Base-by-base conservation (phyloP, 1,140 invertebrate species). In the Lepidurus arcticus region DNA sequence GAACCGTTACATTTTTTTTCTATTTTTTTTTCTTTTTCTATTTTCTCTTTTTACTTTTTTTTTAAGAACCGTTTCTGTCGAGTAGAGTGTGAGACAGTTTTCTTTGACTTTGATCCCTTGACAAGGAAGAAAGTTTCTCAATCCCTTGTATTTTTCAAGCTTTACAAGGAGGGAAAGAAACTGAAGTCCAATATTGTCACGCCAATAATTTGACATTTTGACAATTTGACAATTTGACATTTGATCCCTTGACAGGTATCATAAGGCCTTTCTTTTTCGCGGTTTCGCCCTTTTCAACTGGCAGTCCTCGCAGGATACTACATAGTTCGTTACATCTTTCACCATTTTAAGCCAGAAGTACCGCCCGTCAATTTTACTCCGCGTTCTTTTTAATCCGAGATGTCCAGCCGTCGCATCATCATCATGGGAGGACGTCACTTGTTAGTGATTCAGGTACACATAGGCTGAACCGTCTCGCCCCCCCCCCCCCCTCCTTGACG, bases 331-430 rank as follows among this genome's bases (percentile, higher is more conserved):
- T 10, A 79, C 73, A 13, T 78, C 73, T 6, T 44, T 42, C 45
- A 21, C n/a, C 80, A 80, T 80, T 8, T 45, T 75, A 16, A 65
- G 42, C 43, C 73, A 79, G 44, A 75, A 80, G 4, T 34, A 74
- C 42, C 73, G 73, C 26, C 21, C 21, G 42, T 7, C 3, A n/a
- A 74, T 74, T 74, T 74, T 74, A 7, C 7, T n/a, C 24, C 24
- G 1, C 24, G 24, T 24, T 24, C 24, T 24, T 24, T 24, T 24
- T 24, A 24, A 1, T 24, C 5, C 73, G 7, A 74, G 11, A 74
- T 74, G 73, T 42, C 73, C 73, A 8, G 73, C 26, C 0, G 42
- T 7, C 0, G 42, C 26, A 42, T 74, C 73, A 74, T 74, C 73
- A 16, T 74, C n/a, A n/a, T n/a, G n/a, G n/a, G n/a, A n/a, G n/a